Evolutionary conservation across 2,888 invertebrate species (phyloP).

Genomic region (Andricus quercusramuli): DNA sequence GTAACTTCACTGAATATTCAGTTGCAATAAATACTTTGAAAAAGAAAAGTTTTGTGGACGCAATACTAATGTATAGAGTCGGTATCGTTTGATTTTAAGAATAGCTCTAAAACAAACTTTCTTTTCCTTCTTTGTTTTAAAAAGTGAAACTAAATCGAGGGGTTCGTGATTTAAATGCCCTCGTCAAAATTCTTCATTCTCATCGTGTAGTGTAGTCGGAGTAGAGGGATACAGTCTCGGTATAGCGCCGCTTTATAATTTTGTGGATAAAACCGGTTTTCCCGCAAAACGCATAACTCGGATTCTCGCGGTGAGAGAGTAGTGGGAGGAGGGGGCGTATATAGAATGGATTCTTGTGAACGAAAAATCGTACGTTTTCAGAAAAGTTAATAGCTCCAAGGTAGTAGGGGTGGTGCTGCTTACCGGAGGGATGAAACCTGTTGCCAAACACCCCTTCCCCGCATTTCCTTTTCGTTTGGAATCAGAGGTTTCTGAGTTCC

Average conservation of each 20-base stretch:
- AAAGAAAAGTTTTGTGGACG: no score
- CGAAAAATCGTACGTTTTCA: conserved; percentile 69
- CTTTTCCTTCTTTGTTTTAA: conserved; percentile 12
- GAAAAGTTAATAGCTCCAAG: conserved; percentile 66
- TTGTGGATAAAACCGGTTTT: conserved; percentile 72
- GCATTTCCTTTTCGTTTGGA: conserved; percentile 41
- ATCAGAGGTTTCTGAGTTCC: conserved; percentile 47
- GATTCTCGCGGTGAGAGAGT: conserved; percentile 34
- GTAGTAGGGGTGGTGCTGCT: conserved; percentile 53
- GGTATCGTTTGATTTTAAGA: not conserved
- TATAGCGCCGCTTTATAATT: conserved; percentile 63
- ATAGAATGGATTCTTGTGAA: conserved; percentile 40
- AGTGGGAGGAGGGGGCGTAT: conserved; percentile 13
- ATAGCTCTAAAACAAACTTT: conserved; percentile 3
- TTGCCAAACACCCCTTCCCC: conserved; percentile 68
- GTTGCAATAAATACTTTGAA: no score
- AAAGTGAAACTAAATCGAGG: conserved; percentile 35
- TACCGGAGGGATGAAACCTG: conserved; percentile 72
- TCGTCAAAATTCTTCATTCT: conserved; percentile 26
- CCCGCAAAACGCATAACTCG: conserved; percentile 68
- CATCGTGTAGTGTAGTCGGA: conserved; percentile 59
- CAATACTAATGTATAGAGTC: not conserved
- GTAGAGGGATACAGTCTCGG: conserved; percentile 59
- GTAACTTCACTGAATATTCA: no score
- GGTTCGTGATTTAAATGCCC: conserved; percentile 39